Evolutionary conservation across 2,888 invertebrate genomes (phyloP), one percentile per base, ranked within the genome.

Genomic region (Adineta ricciae): DNA sequence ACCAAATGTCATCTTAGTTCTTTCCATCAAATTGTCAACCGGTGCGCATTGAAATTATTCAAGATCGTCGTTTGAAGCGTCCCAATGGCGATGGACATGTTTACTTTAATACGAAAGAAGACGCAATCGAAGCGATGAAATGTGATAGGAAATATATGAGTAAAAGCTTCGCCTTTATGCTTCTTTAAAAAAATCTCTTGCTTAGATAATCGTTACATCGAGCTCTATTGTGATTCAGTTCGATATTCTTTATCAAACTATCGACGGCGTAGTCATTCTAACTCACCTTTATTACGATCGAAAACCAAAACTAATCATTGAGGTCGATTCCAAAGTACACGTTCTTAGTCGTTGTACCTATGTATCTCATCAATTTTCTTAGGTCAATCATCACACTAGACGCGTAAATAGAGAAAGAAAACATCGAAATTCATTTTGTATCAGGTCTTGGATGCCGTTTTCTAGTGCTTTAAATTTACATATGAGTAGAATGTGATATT

Each of bases 61-160:
- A 41, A 41, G 78, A 78, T 78, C 78, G 78, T 2, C 41, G 41
- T 41, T 41, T 41, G 41, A 78, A 78, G 14, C 78, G 78, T 24
- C 78, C 78, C 24, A 78, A 78, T 78, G 78, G 78, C 24, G 32
- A 78, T 78, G 78, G 36, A 7, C 24, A 41, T 41, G 24, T 41
- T 41, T 78, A 78, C 41, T 78, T n/a, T 78, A n/a, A 24, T 41
- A 41, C 41, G 0, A 8, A 24, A 7, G 41, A 78, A 36, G 78
- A 78, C 9, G 38, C n/a, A 3, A 8, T 41, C n/a, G 78, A 78
- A 78, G 78, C 78, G 19, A 8, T 78, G n/a, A 41, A 78, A 78
- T 78, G 8, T 78, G 78, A 78, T 78, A 38, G 41, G 5, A 78
- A 78, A 78, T 78, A 78, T 78, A 78, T 78, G 38, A 41, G 78